Conservation (phyloP, 1,140 invertebrate species). For the Drosophila parabipectinata region DNA sequence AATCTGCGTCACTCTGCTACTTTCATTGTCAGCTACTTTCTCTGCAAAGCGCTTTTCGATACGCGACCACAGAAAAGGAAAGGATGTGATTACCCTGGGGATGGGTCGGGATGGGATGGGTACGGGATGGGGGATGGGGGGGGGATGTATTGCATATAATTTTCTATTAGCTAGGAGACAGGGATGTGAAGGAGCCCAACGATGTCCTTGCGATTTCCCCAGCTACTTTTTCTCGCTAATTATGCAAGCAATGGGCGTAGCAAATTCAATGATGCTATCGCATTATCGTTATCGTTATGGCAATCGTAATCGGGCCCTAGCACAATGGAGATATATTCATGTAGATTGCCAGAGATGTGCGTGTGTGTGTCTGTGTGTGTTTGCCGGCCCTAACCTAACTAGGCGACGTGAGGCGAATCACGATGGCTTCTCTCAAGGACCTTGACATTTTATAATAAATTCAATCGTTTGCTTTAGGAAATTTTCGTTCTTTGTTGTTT, state of each 20-base stretch:
- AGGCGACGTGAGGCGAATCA: slow-evolving; percentile 19
- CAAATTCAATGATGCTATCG: slow-evolving; percentile 27
- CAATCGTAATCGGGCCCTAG: slow-evolving; percentile 24
- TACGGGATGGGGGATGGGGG: too few relatives aligned
- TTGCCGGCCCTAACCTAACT: not conserved
- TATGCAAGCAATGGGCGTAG: slow-evolving; percentile 32
- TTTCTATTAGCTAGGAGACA: slow-evolving; percentile 35
- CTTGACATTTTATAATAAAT: slow-evolving; percentile 1
- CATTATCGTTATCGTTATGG: slow-evolving; percentile 41
- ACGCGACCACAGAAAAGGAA: slow-evolving; percentile 16
- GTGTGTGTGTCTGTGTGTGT: not conserved
- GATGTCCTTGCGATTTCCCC: slow-evolving; percentile 5
- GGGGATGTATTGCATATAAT: slow-evolving; percentile 42
- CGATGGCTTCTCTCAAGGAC: not conserved
- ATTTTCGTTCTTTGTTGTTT: not conserved
- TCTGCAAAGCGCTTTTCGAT: slow-evolving; percentile 33
- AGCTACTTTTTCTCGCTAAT: slow-evolving; percentile 13
- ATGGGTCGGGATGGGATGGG: too few relatives aligned
- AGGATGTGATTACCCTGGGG: slow-evolving; percentile 58
- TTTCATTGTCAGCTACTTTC: slow-evolving; percentile 30
- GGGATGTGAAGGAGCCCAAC: not conserved
- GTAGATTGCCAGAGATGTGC: slow-evolving; percentile 1
- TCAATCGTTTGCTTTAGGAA: not conserved
- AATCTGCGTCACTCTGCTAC: slow-evolving; percentile 12
- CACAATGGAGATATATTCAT: slow-evolving; percentile 19